phyloP scores from a whole-genome alignment of 2,113 vertebrate species.

The Tragelaphus strepsiceros region DNA sequence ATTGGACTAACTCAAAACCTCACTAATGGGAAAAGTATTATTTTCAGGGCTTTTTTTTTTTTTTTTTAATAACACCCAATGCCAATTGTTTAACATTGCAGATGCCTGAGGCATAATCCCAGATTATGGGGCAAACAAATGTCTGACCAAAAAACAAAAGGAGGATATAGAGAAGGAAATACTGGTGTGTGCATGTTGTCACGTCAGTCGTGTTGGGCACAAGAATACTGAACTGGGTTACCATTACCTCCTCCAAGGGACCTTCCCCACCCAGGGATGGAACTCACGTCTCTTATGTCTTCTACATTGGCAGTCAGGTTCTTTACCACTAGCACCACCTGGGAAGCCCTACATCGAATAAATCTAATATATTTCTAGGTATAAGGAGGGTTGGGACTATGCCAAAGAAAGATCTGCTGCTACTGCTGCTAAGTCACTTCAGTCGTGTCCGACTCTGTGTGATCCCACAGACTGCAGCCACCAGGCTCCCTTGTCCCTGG shows the following conservation, averaged over 20 bases:
- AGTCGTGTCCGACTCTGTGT: too few relatives aligned
- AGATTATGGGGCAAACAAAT: neutral
- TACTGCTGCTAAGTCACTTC: too few relatives aligned
- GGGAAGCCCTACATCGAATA: neutral
- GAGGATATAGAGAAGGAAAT: neutral
- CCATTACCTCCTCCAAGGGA: neutral
- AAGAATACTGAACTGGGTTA: neutral
- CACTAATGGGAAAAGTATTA: neutral
- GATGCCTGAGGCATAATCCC: neutral
- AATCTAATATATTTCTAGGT: neutral
- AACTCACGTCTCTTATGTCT: neutral
- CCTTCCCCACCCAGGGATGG: neutral
- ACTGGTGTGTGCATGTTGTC: fast-evolving
- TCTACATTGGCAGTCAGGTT: neutral
- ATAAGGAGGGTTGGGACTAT: neutral
- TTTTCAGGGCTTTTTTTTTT: neutral
- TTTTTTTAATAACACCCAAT: neutral
- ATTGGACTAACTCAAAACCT: neutral
- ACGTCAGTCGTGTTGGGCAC: neutral
- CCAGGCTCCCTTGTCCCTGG: too few relatives aligned
- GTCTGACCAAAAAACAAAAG: neutral
- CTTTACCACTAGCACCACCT: neutral
- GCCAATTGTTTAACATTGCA: neutral
- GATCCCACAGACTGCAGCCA: too few relatives aligned
- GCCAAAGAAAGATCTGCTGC: neutral